Base-by-base conservation (phyloP, 2,113 vertebrate genomes). In the Crotalus viridis region DNA sequence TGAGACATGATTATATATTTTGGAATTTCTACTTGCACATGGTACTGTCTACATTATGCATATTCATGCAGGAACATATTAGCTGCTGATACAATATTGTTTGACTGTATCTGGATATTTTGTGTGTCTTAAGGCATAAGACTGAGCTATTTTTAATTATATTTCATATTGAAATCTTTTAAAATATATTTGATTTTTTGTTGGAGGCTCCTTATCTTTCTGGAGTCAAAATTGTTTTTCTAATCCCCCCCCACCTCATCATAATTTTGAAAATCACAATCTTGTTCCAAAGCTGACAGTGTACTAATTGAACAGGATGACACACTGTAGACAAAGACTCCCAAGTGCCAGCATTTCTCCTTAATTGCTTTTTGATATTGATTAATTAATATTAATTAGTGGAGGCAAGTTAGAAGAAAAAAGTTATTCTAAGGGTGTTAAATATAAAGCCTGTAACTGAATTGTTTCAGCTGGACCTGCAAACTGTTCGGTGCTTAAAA, bases 1-100 rank as follows among this genome's bases (percentile, higher is more conserved):
- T 95, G 95, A 95, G 91, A 48, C 26, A 46, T 94, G 91, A 94
- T 96, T 94, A 91, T 13, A 22, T 95, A 94, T 95, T 95, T 96
- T 92, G 87, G 90, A 87, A 85, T 93, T 52, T 93, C 93, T 28
- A 91, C 92, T 92, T 56, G 93, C 57, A 94, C 92, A 93, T 0
- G 1, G 13, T 0, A n/a, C 90, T 69, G 87, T 89, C 93, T 0
- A 4, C 92, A 74, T 21, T 86, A 87, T 87, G 69, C 69, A 81
- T 81, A 81, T 94, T 81, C 28, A 85, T 92, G 21, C 59, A 91
- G 46, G 3, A 56, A 22, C 81, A 43, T 39, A 19, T 61, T 91
- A 39, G 85, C 22, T 57, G 21, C 46, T 56, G 87, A 19, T 28
- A 93, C 17, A 92, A 46, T 0, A 0, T 26, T 74, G 1, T 89